phyloP scores from a whole-genome alignment of 2,113 vertebrate genomes.

The Stercorarius parasiticus region DNA sequence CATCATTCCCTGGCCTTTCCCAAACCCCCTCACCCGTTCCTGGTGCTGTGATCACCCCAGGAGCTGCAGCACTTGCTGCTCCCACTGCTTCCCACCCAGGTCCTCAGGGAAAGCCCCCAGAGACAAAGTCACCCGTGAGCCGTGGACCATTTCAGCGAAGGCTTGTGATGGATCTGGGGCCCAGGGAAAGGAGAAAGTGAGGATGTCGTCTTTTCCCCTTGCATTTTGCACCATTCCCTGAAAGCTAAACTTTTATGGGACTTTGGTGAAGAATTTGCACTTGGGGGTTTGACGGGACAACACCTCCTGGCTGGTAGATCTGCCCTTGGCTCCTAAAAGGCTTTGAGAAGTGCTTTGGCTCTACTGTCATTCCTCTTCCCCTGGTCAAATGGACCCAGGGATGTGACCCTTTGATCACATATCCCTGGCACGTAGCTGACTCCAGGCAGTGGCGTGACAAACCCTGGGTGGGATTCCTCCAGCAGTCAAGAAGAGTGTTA shows the following conservation, averaged over 20 bases:
- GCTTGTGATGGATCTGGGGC: background rate
- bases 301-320: rapidly evolving
- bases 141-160: background rate
- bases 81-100: background rate
- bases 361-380: background rate
- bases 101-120: background rate
- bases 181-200: background rate
- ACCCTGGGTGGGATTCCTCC: background rate
- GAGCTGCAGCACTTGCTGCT: background rate
- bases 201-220: too few species aligned
- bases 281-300: background rate
- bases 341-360: background rate
- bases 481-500: background rate
- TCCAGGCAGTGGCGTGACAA: background rate
- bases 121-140: background rate
- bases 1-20: background rate
- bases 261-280: background rate
- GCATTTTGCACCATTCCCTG: background rate
- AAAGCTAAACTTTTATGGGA: background rate
- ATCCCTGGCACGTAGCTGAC: background rate
- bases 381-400: background rate
- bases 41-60: background rate
- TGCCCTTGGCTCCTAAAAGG: background rate
- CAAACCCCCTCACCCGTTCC: background rate
- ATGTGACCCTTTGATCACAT: background rate